Percentiles rank a stretch among this genome's conserved stretches.
These are phyloP conservation scores for Hyppa rectilinea DNA, from an alignment of 2,888 invertebrate genomes.

Conservation along the genomic window DNA sequence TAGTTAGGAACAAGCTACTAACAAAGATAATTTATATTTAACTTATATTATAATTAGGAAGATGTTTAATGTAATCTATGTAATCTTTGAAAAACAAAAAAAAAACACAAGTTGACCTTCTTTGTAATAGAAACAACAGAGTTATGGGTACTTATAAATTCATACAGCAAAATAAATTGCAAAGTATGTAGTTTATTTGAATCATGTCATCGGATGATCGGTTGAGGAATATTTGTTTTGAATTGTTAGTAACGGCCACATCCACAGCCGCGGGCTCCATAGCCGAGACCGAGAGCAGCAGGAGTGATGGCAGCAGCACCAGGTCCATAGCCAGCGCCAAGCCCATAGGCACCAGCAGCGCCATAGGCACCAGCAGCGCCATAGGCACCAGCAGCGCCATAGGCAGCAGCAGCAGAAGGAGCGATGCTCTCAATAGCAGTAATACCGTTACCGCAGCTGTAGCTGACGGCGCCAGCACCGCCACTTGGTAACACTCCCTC, in stretches of 20 bases:
- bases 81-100: no score
- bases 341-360: constrained; percentile 1
- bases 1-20: no score
- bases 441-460: not conserved
- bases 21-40: no score
- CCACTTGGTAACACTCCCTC: not conserved
- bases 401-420: not conserved
- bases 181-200: not conserved
- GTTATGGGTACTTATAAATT: no score
- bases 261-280: constrained; percentile 30
- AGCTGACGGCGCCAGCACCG: constrained; percentile 13
- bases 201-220: not conserved
- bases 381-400: not conserved
- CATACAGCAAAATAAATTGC: not conserved
- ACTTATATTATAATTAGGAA: no score
- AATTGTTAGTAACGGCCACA: constrained; percentile 7
- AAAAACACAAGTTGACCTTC: no score
- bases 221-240: not conserved
- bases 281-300: constrained; percentile 14
- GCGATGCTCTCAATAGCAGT: not conserved
- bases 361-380: constrained; percentile 22
- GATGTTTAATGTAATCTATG: no score
- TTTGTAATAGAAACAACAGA: no score
- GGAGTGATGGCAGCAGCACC: constrained; percentile 17
- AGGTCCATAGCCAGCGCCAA: constrained; percentile 11